Conservation (phyloP, 92 coral and sea anemone genomes). For the Palythoa grandiflora region DNA sequence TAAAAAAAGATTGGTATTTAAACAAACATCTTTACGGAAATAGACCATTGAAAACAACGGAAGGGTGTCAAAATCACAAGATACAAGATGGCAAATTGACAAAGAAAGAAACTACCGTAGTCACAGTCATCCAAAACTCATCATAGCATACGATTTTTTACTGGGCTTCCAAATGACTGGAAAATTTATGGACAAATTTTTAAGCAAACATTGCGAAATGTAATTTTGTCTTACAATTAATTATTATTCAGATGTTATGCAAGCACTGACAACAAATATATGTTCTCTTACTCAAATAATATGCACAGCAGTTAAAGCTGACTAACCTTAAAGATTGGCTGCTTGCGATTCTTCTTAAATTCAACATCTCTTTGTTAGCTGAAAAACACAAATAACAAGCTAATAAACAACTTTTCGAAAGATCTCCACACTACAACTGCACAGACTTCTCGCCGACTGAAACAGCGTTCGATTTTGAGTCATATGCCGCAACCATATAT, state of each 20-base stretch:
- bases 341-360: conserved; percentile 10
- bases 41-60: neutral
- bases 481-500: conserved; percentile 18
- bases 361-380: conserved; percentile 21
- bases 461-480: conserved; percentile 38
- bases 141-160: no score
- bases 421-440: neutral
- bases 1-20: neutral
- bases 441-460: neutral
- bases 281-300: neutral
- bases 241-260: neutral
- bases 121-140: no score
- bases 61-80: conserved; percentile 1
- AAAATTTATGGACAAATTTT: no score
- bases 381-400: neutral
- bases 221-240: neutral
- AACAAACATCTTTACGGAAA: neutral
- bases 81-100: neutral
- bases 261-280: neutral
- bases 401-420: neutral
- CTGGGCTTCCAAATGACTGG: no score
- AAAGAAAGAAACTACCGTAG: no score
- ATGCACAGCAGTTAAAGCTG: neutral
- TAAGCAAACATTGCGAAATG: neutral
- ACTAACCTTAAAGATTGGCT: conserved; percentile 35